These are phyloP conservation scores for Caloenas nicobarica DNA, from an alignment of 2,113 vertebrate genomes.

Conservation along the genomic window DNA sequence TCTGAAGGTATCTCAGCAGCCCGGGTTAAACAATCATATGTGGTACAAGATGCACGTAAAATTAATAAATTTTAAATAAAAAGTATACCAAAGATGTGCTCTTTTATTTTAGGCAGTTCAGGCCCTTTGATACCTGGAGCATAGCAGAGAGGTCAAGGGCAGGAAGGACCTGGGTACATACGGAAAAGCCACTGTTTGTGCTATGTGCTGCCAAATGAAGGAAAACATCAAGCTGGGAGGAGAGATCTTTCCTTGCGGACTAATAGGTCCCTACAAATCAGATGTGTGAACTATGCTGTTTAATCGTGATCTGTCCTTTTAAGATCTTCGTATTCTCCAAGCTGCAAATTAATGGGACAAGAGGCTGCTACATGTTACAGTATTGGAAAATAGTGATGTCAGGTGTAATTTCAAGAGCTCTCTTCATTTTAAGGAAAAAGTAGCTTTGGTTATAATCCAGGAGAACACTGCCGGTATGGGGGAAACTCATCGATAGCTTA, in stretches of 20 bases:
- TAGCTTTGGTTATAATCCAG: background rate
- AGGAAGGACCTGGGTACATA: background rate
- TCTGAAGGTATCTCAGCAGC: background rate
- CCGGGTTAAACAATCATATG: background rate
- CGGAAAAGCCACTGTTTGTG: background rate
- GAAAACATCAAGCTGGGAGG: background rate
- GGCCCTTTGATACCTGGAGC: background rate
- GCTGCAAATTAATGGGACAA: background rate
- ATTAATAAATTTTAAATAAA: background rate
- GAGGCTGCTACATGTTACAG: background rate
- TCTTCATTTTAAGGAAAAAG: background rate
- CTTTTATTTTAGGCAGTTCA: background rate
- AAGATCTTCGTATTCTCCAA: slow-evolving; percentile 31
- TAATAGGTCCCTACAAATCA: background rate
- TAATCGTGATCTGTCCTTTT: background rate
- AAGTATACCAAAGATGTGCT: background rate
- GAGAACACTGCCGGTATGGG: background rate
- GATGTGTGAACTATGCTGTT: background rate
- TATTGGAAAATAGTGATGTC: background rate
- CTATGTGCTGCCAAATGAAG: background rate
- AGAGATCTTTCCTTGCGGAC: background rate
- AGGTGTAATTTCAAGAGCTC: background rate
- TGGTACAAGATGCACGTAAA: background rate
- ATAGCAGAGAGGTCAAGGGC: background rate
- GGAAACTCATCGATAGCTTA: background rate